These are phyloP conservation scores for Diarsia dahlii DNA, from an alignment of 2,888 invertebrate genomes.

Conservation along the genomic window DNA sequence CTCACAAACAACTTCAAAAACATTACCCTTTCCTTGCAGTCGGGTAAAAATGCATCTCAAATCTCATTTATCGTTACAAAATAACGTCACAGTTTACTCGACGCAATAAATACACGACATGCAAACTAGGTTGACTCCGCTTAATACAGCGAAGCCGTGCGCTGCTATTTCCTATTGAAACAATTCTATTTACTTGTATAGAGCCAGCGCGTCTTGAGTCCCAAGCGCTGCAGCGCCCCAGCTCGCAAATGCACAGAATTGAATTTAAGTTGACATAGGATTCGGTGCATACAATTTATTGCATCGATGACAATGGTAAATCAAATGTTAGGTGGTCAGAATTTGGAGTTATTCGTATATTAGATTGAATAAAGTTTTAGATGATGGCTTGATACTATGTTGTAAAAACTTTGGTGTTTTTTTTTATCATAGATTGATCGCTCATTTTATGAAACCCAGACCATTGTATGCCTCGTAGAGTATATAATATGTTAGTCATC, in stretches of 20 bases:
- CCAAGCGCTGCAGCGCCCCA: constrained; percentile 50
- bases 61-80: constrained; percentile 27
- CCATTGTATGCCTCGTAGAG: neutral
- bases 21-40: too few relatives aligned
- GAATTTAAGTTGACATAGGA: constrained; percentile 80
- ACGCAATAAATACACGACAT: constrained; percentile 52
- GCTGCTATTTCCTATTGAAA: constrained; percentile 71
- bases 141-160: constrained; percentile 54
- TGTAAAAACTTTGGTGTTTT: neutral
- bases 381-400: too few relatives aligned
- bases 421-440: neutral
- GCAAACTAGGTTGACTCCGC: constrained; percentile 62
- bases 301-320: constrained; percentile 67
- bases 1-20: neutral
- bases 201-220: constrained; percentile 67
- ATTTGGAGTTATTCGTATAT: constrained; percentile 15
- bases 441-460: neutral
- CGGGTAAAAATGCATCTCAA: neutral
- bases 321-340: constrained; percentile 63
- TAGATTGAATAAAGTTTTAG: constrained; percentile 1
- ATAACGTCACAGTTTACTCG: constrained; percentile 29
- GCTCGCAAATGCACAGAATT: constrained; percentile 79
- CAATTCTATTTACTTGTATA: constrained; percentile 81
- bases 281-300: constrained; percentile 83
- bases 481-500: neutral